phyloP scores from a whole-genome alignment of 2,113 vertebrate genomes.

The Rhynchomys soricoides region DNA sequence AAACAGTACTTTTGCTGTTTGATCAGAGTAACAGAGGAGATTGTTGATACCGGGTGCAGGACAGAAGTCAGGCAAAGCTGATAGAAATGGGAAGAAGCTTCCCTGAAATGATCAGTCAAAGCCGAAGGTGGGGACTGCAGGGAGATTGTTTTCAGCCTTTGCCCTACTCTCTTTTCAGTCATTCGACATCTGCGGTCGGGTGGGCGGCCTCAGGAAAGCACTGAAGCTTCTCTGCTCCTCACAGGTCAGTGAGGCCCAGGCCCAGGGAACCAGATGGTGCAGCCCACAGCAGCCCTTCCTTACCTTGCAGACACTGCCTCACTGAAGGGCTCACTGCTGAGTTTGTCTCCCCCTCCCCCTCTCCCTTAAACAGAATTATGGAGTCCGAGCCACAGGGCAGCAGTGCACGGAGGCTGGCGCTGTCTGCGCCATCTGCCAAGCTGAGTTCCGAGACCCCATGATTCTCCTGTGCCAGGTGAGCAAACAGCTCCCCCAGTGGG shows the following conservation, averaged over 20 bases:
- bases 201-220: slow-evolving; percentile 94
- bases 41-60: not conserved
- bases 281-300: not conserved
- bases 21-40: not conserved
- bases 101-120: not conserved
- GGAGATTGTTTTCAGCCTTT: not conserved
- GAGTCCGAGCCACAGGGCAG: slow-evolving; percentile 94
- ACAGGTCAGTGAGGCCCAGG: slow-evolving; percentile 88
- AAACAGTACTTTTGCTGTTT: not conserved
- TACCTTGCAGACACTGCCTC: not conserved
- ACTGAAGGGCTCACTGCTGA: not conserved
- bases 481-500: not conserved
- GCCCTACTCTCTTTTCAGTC: slow-evolving; percentile 87
- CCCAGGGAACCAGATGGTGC: not conserved
- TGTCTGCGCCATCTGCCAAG: slow-evolving; percentile 97
- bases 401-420: slow-evolving; percentile 97
- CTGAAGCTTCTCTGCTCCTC: slow-evolving; percentile 92
- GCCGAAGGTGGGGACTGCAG: not conserved
- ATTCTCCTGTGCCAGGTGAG: slow-evolving; percentile 96
- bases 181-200: slow-evolving; percentile 95
- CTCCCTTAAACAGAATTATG: slow-evolving; percentile 89
- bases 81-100: not conserved
- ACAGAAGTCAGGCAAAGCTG: not conserved
- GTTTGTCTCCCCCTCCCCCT: not conserved
- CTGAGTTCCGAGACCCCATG: slow-evolving; percentile 95